phyloP scores from a whole-genome alignment of 1,140 invertebrate species.

The Formica exsecta region DNA sequence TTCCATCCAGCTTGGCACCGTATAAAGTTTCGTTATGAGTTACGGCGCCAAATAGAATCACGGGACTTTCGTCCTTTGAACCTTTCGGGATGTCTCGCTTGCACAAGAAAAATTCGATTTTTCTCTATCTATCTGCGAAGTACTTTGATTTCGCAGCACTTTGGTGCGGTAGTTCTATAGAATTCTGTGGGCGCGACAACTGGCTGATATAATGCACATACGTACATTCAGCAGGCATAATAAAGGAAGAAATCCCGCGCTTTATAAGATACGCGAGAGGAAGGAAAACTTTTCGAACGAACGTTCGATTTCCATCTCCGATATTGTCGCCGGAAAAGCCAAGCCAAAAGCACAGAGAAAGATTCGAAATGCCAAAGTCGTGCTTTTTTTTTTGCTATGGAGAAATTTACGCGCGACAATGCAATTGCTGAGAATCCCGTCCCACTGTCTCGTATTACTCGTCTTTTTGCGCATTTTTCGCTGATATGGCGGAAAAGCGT shows the following conservation, averaged over 20 bases:
- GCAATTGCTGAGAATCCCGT: constrained; percentile 29
- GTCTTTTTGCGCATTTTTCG: background rate
- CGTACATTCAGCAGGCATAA: background rate
- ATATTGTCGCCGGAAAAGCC: background rate
- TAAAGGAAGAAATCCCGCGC: constrained; percentile 19
- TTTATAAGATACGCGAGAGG: constrained; percentile 8
- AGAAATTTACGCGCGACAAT: constrained; percentile 12
- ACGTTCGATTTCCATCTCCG: constrained; percentile 20
- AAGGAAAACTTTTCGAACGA: constrained; percentile 1
- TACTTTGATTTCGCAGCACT: constrained; percentile 19
- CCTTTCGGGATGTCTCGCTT: background rate
- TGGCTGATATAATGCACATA: constrained; percentile 15
- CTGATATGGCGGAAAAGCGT: background rate
- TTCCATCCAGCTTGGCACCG: too few species aligned
- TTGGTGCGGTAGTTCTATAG: background rate
- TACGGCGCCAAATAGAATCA: background rate
- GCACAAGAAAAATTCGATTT: constrained; percentile 27
- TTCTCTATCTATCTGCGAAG: background rate
- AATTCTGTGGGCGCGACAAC: constrained; percentile 24
- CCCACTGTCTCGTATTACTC: background rate
- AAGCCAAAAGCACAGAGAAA: background rate
- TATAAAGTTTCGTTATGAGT: constrained; percentile 3
- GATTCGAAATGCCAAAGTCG: background rate
- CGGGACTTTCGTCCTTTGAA: constrained; percentile 3
- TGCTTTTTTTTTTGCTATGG: background rate